A percentile compares a stretch with the other conserved stretches of the same genome.
Conservation (phyloP, 2,113 vertebrate species). For the Delphinus delphis region DNA sequence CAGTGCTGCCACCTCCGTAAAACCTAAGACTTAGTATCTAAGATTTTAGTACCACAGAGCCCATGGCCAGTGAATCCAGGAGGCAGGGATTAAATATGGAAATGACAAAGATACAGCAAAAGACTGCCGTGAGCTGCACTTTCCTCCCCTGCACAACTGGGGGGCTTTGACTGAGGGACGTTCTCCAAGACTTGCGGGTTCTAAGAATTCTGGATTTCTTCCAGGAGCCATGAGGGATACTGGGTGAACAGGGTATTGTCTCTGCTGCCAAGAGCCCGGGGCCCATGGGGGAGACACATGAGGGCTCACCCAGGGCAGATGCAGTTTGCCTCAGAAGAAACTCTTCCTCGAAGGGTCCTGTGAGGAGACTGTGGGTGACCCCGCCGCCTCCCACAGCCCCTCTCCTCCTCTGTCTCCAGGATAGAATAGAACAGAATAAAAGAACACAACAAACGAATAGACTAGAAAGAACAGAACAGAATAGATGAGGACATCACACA, state of each 20-base stretch:
- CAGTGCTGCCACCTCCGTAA: neutral
- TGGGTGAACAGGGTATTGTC: neutral
- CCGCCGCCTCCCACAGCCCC: neutral
- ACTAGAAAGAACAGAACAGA: neutral
- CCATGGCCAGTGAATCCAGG: neutral
- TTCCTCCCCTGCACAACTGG: neutral
- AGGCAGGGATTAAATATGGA: neutral
- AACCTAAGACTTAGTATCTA: neutral
- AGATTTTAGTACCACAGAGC: neutral
- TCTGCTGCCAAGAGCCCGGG: neutral
- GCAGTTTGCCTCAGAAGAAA: neutral
- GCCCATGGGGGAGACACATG: accelerated
- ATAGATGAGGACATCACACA: neutral
- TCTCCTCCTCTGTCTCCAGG: neutral
- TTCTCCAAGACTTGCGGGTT: too few relatives aligned
- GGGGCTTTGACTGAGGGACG: accelerated
- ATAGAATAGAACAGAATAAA: neutral
- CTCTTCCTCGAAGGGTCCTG: neutral
- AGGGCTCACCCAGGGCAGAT: neutral
- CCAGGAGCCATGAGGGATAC: neutral
- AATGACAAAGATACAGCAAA: neutral
- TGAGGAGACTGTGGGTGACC: neutral
- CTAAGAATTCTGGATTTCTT: neutral
- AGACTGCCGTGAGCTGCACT: neutral
- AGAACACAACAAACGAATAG: neutral